These are phyloP conservation scores for Hylia prasina DNA, from an alignment of 2,113 vertebrate genomes.

Conservation along the genomic window DNA sequence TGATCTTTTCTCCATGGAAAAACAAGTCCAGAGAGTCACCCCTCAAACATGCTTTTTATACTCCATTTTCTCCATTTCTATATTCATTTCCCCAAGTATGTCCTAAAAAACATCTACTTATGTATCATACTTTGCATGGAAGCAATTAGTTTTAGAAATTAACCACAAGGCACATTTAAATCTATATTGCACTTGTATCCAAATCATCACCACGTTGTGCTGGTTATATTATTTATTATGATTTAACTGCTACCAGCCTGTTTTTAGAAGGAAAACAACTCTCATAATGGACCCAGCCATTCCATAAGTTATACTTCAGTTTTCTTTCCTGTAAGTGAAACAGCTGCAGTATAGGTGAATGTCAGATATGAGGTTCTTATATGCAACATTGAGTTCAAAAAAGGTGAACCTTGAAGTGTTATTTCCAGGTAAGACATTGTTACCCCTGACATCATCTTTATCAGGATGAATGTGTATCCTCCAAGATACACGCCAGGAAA, in stretches of 20 bases:
- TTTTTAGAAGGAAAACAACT: conserved; percentile 33
- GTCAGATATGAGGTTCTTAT: neutral
- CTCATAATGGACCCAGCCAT: neutral
- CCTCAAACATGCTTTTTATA: conserved; percentile 30
- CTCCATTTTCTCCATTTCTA: neutral
- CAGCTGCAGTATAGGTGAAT: neutral
- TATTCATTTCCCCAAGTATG: neutral
- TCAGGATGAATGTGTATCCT: neutral
- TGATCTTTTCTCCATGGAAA: conserved; percentile 23
- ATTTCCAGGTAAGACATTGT: neutral
- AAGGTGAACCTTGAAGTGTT: neutral
- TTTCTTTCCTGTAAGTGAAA: neutral
- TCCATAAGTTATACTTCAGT: neutral
- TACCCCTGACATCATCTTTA: neutral
- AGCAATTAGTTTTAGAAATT: conserved; percentile 36
- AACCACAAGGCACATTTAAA: neutral
- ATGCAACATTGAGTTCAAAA: neutral
- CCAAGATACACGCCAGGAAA: conserved; percentile 71
- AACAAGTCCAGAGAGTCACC: conserved; percentile 39
- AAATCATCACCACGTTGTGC: conserved; percentile 20
- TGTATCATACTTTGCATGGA: conserved; percentile 25
- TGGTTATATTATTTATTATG: neutral
- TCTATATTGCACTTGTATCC: conserved; percentile 22
- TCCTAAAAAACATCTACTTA: conserved; percentile 14
- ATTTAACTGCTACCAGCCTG: conserved; percentile 25